Conservation (phyloP, 1,140 invertebrate species). For the Nephila pilipes region DNA sequence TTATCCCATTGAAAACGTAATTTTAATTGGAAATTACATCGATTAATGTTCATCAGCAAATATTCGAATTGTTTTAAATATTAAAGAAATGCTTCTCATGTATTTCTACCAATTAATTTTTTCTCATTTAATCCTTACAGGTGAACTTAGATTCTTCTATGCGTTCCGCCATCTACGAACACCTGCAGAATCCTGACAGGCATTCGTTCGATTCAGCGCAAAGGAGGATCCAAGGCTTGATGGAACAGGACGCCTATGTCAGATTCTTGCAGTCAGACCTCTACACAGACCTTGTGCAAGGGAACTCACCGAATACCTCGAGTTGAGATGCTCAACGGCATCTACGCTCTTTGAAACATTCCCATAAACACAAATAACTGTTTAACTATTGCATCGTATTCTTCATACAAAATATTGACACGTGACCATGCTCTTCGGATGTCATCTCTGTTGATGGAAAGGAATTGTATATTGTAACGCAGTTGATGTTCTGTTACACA, state of each 20-base stretch:
- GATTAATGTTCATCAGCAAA: no score
- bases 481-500: not conserved
- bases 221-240: constrained; percentile 83
- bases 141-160: constrained; percentile 84
- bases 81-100: no score
- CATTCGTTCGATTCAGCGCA: constrained; percentile 84
- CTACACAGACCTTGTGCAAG: constrained; percentile 82
- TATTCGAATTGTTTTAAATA: no score
- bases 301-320: constrained; percentile 37
- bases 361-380: not conserved
- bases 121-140: constrained; percentile 79
- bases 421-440: not conserved
- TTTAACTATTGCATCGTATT: not conserved
- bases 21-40: no score
- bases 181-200: constrained; percentile 80
- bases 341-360: constrained; percentile 50
- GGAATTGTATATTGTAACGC: not conserved
- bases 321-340: constrained; percentile 45
- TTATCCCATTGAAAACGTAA: no score
- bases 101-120: not conserved
- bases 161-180: constrained; percentile 80
- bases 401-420: not conserved
- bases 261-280: constrained; percentile 84
- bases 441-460: no score
- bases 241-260: constrained; percentile 85